Conservation (phyloP, 2,797 vertebrate genomes). For the Ficedula albicollis region DNA sequence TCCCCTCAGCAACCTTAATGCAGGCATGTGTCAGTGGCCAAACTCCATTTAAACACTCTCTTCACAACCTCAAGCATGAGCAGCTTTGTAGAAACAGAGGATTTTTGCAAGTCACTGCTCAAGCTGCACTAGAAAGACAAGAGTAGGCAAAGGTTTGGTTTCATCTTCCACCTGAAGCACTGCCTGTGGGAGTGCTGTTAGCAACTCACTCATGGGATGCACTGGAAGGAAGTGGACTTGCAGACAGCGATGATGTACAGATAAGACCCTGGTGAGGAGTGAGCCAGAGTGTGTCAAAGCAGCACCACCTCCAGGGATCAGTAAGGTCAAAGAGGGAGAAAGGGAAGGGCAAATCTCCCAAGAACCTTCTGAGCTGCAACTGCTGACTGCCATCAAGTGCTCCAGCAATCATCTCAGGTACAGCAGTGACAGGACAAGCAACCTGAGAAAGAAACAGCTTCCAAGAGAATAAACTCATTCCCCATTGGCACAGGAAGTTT, state of each 20-base stretch:
- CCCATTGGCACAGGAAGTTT: background rate
- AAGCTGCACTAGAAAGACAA: background rate
- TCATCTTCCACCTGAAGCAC: background rate
- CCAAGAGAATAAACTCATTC: background rate
- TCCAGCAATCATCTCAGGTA: accelerated
- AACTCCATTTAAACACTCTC: background rate
- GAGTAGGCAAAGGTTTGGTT: background rate
- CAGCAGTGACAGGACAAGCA: background rate
- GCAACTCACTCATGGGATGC: accelerated
- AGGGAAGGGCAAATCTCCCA: background rate
- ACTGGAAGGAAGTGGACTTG: background rate
- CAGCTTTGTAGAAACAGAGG: background rate
- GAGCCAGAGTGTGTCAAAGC: background rate
- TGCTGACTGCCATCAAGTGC: background rate
- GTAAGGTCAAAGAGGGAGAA: background rate
- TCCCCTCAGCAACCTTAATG: background rate
- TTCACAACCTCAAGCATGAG: background rate
- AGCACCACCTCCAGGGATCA: background rate
- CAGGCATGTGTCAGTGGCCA: accelerated
- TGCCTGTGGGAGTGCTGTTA: accelerated
- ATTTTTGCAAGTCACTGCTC: background rate
- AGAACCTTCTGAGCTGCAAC: background rate
- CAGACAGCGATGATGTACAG: background rate
- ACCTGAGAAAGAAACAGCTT: background rate
- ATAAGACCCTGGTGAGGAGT: accelerated